A percentile compares a stretch with the other conserved stretches of the same genome.
Conservation (phyloP, 37 sponge, comb jelly and placozoan species). For the Mnemiopsis leidyi region DNA sequence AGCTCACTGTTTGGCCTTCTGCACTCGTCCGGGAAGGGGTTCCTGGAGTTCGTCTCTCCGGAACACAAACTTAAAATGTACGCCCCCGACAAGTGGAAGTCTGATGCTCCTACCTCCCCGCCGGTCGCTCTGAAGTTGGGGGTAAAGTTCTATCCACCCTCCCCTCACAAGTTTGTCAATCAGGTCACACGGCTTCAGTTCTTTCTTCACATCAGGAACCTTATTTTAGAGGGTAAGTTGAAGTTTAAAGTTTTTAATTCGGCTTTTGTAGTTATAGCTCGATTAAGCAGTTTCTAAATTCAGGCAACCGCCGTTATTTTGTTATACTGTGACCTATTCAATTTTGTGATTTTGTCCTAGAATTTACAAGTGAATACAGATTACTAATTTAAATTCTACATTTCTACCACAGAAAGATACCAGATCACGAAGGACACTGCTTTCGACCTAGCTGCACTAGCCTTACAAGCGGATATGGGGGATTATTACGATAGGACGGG, state of each 20-base stretch:
- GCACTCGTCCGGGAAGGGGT: neutral
- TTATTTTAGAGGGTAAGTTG: constrained; percentile 19
- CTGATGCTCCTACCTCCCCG: neutral
- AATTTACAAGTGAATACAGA: too few relatives aligned
- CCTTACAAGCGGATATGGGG: constrained; percentile 32
- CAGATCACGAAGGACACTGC: neutral
- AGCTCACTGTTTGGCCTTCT: neutral
- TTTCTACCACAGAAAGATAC: neutral
- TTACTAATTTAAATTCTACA: too few relatives aligned
- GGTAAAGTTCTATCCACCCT: constrained; percentile 26
- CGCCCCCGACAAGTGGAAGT: constrained; percentile 50
- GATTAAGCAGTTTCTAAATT: neutral
- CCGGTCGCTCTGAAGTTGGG: neutral
- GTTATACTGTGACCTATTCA: too few relatives aligned
- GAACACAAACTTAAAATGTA: constrained; percentile 33
- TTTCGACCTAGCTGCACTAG: constrained; percentile 16
- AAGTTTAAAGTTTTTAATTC: too few relatives aligned
- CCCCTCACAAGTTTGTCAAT: neutral
- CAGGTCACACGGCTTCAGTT: constrained; percentile 29
- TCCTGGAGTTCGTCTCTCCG: neutral
- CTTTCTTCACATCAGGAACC: neutral
- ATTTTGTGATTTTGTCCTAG: too few relatives aligned
- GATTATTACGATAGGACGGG: neutral
- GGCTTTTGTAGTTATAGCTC: too few relatives aligned
- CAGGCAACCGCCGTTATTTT: too few relatives aligned